Evolutionary conservation across 2,797 vertebrate genomes (phyloP), one percentile per base, ranked within the genome.

Genomic region (Hydrophis major): DNA sequence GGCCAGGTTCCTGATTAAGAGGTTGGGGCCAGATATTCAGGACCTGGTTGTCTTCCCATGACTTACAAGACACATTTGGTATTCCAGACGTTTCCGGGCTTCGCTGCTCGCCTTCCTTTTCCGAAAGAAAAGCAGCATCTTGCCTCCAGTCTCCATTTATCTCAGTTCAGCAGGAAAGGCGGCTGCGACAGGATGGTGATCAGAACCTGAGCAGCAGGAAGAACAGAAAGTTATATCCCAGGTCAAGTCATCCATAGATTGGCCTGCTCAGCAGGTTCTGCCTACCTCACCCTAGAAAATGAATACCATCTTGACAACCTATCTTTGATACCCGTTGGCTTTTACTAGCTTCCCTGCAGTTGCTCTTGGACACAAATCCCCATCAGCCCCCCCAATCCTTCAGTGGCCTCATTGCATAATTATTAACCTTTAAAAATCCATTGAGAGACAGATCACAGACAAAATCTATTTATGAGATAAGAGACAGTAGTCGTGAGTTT

Each of bases 61-160:
- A 91, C 98, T 98, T 87, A 99, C 99, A 98, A 98, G 98, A 93
- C 98, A 99, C 96, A 99, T 97, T 95, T 99, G 99, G 97, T 99
- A 98, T 86, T 99, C 99, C 27, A 99, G 97, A 89, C 98, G 98
- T 94, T 99, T 99, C 93, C 98, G 98, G 83, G 98, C 98, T 27
- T 99, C 99, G 0, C 98, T 98, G 0, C 98, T 99, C 91, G 98
- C 98, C 94, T 99, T 99, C 97, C 97, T 98, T 97, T 98, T 99
- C 87, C 97, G 98, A 97, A 98, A 98, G 97, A 99, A 99, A 63
- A 99, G 98, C 4, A 98, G 98, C 99, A 99, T 99, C 94, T 50
- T 97, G 74, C 96, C 18, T 6, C 88, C 32, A 47, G 7, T 42
- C 4, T 0, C 91, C 27, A 8, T 1, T 60, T 87, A 56, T 37